A percentile compares a stretch with the other conserved stretches of the same genome.
These are phyloP conservation scores for Australoheros scitulus DNA, from an alignment of 2,113 vertebrate species.

Conservation along the genomic window DNA sequence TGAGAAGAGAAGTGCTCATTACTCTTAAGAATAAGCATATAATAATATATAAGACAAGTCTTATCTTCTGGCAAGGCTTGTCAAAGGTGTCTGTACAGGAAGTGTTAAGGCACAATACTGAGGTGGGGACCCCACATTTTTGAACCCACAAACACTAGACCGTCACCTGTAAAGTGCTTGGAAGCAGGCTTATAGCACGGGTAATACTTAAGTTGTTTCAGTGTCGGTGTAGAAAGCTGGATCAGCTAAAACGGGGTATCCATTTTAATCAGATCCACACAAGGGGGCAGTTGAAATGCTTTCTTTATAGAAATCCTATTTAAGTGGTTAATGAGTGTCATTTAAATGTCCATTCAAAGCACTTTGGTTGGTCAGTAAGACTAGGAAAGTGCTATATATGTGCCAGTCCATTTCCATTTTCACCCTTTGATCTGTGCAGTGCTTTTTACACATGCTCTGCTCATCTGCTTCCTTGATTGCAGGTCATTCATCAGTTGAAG, in stretches of 20 bases:
- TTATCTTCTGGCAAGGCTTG: background rate
- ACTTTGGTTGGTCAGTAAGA: background rate
- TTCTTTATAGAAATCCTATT: background rate
- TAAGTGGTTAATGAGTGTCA: background rate
- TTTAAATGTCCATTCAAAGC: background rate
- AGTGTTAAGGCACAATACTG: background rate
- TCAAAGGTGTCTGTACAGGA: background rate
- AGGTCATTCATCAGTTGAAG: constrained; percentile 95
- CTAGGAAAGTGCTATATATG: background rate
- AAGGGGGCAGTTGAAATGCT: background rate
- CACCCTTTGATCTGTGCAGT: background rate
- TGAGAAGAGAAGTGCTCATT: constrained; percentile 13
- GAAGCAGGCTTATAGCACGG: background rate
- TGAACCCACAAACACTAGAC: background rate
- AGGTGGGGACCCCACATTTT: background rate
- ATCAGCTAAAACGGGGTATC: background rate
- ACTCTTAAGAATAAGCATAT: background rate
- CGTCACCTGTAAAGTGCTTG: background rate
- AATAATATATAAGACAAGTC: background rate
- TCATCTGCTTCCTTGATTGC: background rate
- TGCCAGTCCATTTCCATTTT: background rate
- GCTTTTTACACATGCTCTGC: background rate
- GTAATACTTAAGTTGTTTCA: background rate
- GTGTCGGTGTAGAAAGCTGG: background rate
- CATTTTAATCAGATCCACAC: background rate